These are phyloP conservation scores for Andricus grossulariae DNA, from an alignment of 1,140 invertebrate species.

Conservation along the genomic window DNA sequence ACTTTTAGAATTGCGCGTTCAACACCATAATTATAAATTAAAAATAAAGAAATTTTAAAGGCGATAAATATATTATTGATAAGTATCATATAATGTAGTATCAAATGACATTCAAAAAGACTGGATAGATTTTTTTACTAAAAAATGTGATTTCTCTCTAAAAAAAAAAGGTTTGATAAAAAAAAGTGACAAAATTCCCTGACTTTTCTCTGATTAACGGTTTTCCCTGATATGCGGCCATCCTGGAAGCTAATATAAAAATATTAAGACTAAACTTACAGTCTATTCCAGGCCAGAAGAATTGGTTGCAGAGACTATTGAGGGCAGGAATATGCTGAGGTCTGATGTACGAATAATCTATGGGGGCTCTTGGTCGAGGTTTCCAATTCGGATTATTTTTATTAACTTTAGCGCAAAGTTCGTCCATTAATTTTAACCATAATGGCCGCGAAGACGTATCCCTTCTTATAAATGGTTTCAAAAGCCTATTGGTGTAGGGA, in stretches of 20 bases:
- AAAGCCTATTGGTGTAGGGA: slow-evolving; percentile 80
- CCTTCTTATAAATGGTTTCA: slow-evolving; percentile 87
- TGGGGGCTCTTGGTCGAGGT: slow-evolving; percentile 71
- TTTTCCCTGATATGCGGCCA: too few relatives aligned
- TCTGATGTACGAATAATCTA: slow-evolving; percentile 92
- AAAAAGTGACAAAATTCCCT: too few relatives aligned
- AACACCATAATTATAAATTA: too few relatives aligned
- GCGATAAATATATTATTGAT: too few relatives aligned
- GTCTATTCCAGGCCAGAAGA: slow-evolving; percentile 95
- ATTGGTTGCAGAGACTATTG: slow-evolving; percentile 87
- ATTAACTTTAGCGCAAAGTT: slow-evolving; percentile 81
- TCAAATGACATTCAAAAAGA: too few relatives aligned
- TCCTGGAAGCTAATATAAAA: background rate
- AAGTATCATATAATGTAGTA: too few relatives aligned
- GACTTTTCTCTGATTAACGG: too few relatives aligned
- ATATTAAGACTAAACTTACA: slow-evolving; percentile 79
- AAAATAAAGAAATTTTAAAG: too few relatives aligned
- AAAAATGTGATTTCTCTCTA: too few relatives aligned
- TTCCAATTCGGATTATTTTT: slow-evolving; percentile 76
- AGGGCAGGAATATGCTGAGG: slow-evolving; percentile 92
- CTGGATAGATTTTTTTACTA: too few relatives aligned
- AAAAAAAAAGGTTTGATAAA: too few relatives aligned
- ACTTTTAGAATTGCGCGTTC: too few relatives aligned
- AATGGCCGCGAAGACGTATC: slow-evolving; percentile 80
- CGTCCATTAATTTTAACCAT: slow-evolving; percentile 84